A percentile compares a stretch with the other conserved stretches of the same genome.
Evolutionary conservation across 2,797 vertebrate species (phyloP).

Genomic region (Phylloscopus collybita): DNA sequence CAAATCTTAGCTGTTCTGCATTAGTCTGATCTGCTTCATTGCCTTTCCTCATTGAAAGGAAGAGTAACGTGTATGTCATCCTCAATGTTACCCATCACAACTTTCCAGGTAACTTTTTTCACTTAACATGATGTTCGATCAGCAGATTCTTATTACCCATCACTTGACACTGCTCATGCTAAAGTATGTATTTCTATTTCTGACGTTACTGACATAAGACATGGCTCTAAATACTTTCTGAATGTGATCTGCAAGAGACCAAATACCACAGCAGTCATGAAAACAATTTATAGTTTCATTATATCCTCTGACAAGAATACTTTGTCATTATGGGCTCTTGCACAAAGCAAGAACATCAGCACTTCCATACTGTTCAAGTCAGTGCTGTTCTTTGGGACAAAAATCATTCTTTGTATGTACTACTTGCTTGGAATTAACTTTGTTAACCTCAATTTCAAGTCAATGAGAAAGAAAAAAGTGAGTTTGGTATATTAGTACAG

Average conservation of each 20-base stretch:
- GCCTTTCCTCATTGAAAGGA: background rate
- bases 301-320: conserved; percentile 72
- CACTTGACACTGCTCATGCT: background rate
- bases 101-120: conserved; percentile 11
- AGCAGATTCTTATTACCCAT: conserved; percentile 12
- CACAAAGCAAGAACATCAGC: conserved; percentile 71
- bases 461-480: conserved; percentile 60
- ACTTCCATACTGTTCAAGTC: conserved; percentile 58
- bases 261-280: conserved; percentile 74
- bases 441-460: conserved; percentile 73
- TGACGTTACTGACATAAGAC: conserved; percentile 51
- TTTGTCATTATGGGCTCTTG: conserved; percentile 69
- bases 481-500: conserved; percentile 35
- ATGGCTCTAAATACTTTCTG: conserved; percentile 70
- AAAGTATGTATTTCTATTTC: conserved; percentile 34
- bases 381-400: conserved; percentile 61
- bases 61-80: background rate
- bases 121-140: background rate
- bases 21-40: background rate
- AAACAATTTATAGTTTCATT: conserved; percentile 83
- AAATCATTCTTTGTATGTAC: conserved; percentile 65
- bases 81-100: background rate
- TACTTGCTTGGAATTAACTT: conserved; percentile 64
- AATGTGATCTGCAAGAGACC: conserved; percentile 67
- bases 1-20: background rate